Base-by-base conservation (phyloP, 2,888 invertebrate genomes). In the Drosophila pegasa region DNA sequence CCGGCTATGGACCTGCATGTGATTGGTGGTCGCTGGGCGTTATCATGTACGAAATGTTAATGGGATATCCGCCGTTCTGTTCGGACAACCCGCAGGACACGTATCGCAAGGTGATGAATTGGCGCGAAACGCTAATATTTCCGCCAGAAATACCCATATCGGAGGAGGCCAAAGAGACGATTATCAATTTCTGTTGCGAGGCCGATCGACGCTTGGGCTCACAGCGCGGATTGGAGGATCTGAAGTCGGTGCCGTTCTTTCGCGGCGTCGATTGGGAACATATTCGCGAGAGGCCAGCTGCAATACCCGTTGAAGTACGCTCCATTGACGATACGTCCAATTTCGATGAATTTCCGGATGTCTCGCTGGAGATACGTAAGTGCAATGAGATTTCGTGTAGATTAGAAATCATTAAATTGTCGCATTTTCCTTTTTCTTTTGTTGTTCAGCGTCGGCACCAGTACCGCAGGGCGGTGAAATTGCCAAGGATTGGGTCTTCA, bases 11-110 rank as follows among this genome's bases (percentile, higher is more conserved):
- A 4, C 96, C 98, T 52, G 97, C 98, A 64, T 99, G 99, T 89
- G 99, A 99, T 93, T 99, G 99, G 98, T 99, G 99, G 99, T 99
- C 98, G 71, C 94, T 99, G 63, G 99, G 99, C 27, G 99, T 99
- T 63, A 99, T 99, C 88, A 99, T 99, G 99, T 99, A 99, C 93
- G 99, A 99, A 93, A 99, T 99, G 99, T 94, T 99, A 82, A 99
- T 99, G 93, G 99, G 99, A 22, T 99, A 99, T 93, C 99, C 99
- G 72, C 99, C 99, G 58, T 99, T 99, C 93, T 99, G 99, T 93
- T 99, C 99, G 62, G 99, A 99, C 93, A 99, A 92, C 81, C 92
- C 92, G 1, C 92, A 92, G 73, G 92, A 92, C 67, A 92, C 92
- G 65, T 92, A 92, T 80, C 91, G 95, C 61, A 98, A 98, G 93